These are phyloP conservation scores for Limnephilus auricula DNA, from an alignment of 2,888 invertebrate species.

Conservation along the genomic window DNA sequence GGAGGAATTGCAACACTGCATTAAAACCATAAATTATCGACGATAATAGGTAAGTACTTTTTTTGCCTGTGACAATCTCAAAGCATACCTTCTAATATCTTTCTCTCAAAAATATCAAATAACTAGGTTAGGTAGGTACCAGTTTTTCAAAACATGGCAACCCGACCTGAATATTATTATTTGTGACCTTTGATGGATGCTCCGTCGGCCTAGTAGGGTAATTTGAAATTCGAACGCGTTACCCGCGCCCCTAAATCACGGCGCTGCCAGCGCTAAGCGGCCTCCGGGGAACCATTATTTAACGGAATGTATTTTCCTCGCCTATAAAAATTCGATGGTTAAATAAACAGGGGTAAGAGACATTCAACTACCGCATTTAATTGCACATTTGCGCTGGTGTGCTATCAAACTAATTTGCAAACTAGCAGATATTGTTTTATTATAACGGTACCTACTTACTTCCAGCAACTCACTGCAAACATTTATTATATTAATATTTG, in stretches of 20 bases:
- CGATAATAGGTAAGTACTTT: no score
- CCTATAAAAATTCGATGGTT: constrained; percentile 63
- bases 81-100: no score
- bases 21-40: no score
- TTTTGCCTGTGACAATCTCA: no score
- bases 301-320: constrained; percentile 58
- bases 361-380: constrained; percentile 30
- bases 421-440: constrained; percentile 13
- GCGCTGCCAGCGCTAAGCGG: constrained; percentile 58
- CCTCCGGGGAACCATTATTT: constrained; percentile 63
- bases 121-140: not conserved
- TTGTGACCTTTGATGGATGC: constrained; percentile 22
- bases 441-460: not conserved
- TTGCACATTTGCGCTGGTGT: constrained; percentile 15
- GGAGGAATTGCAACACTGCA: no score
- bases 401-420: constrained; percentile 19
- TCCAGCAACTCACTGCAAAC: no score
- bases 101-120: no score
- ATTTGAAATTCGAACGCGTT: constrained; percentile 59
- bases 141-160: constrained; percentile 7
- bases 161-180: constrained; percentile 34
- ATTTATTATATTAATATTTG: no score
- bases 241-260: constrained; percentile 55
- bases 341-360: constrained; percentile 59
- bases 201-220: constrained; percentile 38